These are phyloP conservation scores for Ptilodon capucinus DNA, from an alignment of 2,888 invertebrate species.

Conservation along the genomic window DNA sequence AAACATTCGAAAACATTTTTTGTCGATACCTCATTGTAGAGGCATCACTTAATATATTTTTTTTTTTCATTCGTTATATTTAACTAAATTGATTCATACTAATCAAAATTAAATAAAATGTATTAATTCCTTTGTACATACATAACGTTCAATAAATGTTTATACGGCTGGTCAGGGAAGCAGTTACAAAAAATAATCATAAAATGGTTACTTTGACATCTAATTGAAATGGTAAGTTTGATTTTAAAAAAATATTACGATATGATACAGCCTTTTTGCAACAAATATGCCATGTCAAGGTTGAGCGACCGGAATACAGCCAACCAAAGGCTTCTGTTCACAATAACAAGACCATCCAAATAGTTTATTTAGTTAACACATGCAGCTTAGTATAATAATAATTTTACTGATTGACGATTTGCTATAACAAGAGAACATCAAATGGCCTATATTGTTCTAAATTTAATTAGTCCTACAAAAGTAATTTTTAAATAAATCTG, in stretches of 20 bases:
- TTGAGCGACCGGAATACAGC: too few relatives aligned
- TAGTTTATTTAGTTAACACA: too few relatives aligned
- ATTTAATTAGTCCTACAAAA: too few relatives aligned
- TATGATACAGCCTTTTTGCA: too few relatives aligned
- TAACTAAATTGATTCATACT: conserved; percentile 14
- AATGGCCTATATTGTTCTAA: too few relatives aligned
- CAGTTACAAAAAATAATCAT: not conserved
- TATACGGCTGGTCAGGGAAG: not conserved
- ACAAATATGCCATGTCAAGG: too few relatives aligned
- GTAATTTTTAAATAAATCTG: conserved; percentile 16
- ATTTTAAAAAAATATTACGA: too few relatives aligned
- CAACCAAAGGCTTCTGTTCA: too few relatives aligned
- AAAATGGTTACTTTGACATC: not conserved
- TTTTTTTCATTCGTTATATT: conserved; percentile 13
- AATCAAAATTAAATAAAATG: not conserved
- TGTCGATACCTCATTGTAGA: conserved; percentile 32
- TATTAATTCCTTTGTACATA: not conserved
- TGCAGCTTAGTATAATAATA: too few relatives aligned
- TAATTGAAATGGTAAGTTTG: not conserved
- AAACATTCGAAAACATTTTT: conserved; percentile 35
- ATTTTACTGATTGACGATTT: too few relatives aligned
- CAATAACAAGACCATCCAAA: too few relatives aligned
- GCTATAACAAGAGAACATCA: too few relatives aligned
- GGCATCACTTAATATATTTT: conserved; percentile 19
- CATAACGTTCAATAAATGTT: not conserved